Percentiles rank a stretch among this genome's conserved stretches.
These are phyloP conservation scores for Oncorhynchus kisutch DNA, from an alignment of 2,113 vertebrate species.

Conservation along the genomic window DNA sequence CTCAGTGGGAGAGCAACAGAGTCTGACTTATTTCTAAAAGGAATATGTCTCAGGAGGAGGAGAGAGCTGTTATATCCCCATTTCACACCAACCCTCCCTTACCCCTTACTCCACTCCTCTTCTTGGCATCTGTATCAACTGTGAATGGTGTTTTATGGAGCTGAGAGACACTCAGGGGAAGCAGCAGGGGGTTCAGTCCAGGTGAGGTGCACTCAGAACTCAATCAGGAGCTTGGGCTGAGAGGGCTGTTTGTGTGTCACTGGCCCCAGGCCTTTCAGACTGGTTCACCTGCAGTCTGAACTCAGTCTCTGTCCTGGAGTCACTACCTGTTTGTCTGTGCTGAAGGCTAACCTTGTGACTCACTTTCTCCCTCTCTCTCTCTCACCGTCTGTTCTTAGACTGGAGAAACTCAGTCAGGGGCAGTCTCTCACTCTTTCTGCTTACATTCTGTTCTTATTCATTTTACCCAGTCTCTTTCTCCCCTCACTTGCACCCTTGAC, in stretches of 20 bases:
- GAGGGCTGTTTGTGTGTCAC: conserved; percentile 4
- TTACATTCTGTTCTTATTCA: background rate
- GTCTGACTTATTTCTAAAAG: background rate
- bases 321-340: background rate
- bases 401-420: background rate
- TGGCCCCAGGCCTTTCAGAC: background rate
- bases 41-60: background rate
- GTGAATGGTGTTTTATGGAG: conserved; percentile 1
- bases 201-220: background rate
- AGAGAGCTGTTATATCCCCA: background rate
- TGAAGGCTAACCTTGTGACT: too few species aligned
- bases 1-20: background rate
- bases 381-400: background rate
- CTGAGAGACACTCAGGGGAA: background rate
- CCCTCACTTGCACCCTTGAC: background rate
- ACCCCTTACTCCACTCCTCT: background rate
- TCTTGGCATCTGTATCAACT: background rate
- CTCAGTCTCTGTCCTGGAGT: background rate
- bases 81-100: background rate
- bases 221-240: background rate
- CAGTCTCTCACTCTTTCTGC: background rate
- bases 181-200: background rate
- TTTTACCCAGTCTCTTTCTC: background rate
- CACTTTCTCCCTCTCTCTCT: too few species aligned
- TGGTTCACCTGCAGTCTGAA: background rate